Evolutionary conservation across 2,113 vertebrate genomes (phyloP).

Genomic region (Erythrocebus patas): DNA sequence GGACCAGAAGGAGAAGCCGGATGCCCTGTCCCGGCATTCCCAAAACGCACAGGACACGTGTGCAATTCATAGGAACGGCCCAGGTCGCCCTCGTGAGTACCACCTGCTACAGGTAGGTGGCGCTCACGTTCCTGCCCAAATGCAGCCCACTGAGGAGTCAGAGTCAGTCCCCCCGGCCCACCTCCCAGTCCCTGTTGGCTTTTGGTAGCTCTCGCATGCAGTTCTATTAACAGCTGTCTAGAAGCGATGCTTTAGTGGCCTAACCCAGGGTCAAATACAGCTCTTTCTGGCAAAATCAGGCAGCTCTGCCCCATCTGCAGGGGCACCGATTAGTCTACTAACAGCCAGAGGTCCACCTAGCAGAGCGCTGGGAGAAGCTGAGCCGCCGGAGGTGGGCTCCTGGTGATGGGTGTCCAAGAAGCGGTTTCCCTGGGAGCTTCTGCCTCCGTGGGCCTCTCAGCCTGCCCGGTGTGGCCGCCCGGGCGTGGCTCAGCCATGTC

Average conservation of each 20-base stretch:
- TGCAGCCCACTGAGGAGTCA: neutral
- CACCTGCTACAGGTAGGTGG: neutral
- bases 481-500: neutral
- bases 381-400: neutral
- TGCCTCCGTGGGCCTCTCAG: neutral
- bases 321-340: constrained; percentile 73
- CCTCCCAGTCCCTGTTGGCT: constrained; percentile 19
- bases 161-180: neutral
- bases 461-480: neutral
- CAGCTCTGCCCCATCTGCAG: constrained; percentile 60
- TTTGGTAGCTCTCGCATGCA: constrained; percentile 70
- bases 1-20: rapidly evolving
- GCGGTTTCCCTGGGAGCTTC: neutral
- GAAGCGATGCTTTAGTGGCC: constrained; percentile 59
- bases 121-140: neutral
- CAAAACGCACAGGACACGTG: rapidly evolving
- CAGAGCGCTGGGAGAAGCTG: neutral
- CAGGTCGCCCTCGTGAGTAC: neutral
- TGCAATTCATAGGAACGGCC: neutral
- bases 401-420: neutral
- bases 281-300: constrained; percentile 57
- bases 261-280: constrained; percentile 50
- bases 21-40: too few species aligned
- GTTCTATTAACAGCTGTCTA: constrained; percentile 62
- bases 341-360: constrained; percentile 43